Evolutionary conservation across 2,888 invertebrate species (phyloP).

Genomic region (Ephialtes manifestator): DNA sequence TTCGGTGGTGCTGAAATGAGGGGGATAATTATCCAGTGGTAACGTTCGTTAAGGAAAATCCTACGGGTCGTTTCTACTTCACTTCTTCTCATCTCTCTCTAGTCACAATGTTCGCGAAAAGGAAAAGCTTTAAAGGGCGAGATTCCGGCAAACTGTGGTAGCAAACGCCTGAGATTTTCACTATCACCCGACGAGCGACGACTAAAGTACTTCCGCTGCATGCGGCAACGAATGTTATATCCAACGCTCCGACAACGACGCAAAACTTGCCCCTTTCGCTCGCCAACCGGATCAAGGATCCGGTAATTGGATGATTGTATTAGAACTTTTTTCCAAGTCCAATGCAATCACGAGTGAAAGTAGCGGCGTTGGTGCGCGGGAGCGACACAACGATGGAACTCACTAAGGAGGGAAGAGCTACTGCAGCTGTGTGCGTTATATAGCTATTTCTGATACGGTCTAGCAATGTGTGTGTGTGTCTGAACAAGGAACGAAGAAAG

Average conservation of each 20-base stretch:
- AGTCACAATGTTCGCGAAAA: not conserved
- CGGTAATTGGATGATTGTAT: constrained; percentile 79
- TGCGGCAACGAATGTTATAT: constrained; percentile 25
- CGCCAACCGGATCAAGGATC: constrained; percentile 66
- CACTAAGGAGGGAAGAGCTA: not conserved
- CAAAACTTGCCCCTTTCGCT: not conserved
- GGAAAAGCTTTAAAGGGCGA: constrained; percentile 21
- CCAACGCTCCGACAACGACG: constrained; percentile 24
- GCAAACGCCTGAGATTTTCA: constrained; percentile 9
- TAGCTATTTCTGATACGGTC: constrained; percentile 11
- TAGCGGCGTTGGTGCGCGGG: constrained; percentile 49
- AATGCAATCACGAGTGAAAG: constrained; percentile 76
- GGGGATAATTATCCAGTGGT: constrained; percentile 77
- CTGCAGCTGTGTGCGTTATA: not conserved
- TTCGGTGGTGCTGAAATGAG: constrained; percentile 54
- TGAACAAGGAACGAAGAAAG: constrained; percentile 5
- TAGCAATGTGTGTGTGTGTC: not conserved
- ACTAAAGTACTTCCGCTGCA: constrained; percentile 21
- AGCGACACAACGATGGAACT: not conserved
- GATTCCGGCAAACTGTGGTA: constrained; percentile 10
- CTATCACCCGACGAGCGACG: not conserved
- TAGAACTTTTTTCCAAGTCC: constrained; percentile 76
- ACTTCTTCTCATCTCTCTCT: constrained; percentile 31
- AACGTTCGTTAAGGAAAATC: constrained; percentile 78
- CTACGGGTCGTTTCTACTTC: constrained; percentile 65